phyloP scores from a whole-genome alignment of 2,113 vertebrate species.

The Dicrurus megarhynchus region DNA sequence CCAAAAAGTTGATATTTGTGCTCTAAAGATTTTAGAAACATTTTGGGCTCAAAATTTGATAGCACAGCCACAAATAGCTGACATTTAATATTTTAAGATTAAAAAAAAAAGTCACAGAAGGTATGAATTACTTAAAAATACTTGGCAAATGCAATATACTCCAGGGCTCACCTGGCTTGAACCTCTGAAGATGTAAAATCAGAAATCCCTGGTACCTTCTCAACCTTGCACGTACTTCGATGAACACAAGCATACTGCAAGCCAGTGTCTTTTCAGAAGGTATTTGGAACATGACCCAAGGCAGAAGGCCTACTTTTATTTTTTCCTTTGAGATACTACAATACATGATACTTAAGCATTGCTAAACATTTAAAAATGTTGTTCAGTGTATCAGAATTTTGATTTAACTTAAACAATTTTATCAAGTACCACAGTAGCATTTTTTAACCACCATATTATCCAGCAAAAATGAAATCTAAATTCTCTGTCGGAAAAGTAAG shows the following conservation, averaged over 20 bases:
- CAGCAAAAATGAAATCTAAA: not conserved
- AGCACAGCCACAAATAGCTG: not conserved
- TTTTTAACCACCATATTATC: not conserved
- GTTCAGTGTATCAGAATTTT: not conserved
- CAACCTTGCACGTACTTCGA: not conserved
- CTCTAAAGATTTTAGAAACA: not conserved
- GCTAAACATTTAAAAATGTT: not conserved
- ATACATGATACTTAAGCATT: not conserved
- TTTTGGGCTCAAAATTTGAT: not conserved
- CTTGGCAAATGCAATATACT: not conserved
- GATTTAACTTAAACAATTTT: not conserved
- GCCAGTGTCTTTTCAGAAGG: not conserved
- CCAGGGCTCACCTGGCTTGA: not conserved
- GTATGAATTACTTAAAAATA: not conserved
- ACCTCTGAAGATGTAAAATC: not conserved
- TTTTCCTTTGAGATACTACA: not conserved
- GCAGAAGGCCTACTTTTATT: not conserved
- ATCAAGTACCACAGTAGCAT: not conserved
- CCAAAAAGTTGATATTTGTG: not conserved
- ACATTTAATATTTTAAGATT: not conserved
- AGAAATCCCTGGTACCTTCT: not conserved
- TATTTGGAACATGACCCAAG: not conserved
- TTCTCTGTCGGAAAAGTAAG: not conserved
- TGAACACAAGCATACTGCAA: not conserved
- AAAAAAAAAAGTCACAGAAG: not conserved